phyloP scores from a whole-genome alignment of 2,888 invertebrate species.

The Trachelus tabidus region DNA sequence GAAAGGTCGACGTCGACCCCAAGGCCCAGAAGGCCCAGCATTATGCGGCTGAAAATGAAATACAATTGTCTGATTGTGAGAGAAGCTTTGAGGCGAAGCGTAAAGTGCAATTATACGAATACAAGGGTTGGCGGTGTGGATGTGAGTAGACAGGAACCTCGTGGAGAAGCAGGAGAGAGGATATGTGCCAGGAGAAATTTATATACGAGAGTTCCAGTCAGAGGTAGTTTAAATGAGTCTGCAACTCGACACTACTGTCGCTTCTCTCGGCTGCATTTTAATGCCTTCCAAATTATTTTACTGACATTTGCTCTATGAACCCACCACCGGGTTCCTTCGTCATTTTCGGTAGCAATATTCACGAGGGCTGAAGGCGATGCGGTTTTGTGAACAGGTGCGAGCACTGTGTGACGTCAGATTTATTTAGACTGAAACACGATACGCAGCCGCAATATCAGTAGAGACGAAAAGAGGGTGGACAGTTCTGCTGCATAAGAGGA shows the following conservation, averaged over 20 bases:
- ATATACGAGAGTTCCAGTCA: conserved; percentile 33
- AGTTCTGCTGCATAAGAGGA: background rate
- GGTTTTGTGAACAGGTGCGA: background rate
- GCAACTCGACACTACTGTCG: conserved; percentile 15
- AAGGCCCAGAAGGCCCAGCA: background rate
- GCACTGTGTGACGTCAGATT: background rate
- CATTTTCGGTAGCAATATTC: background rate
- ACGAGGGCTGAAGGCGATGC: background rate
- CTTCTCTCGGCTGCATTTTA: conserved; percentile 36
- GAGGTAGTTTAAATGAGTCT: conserved; percentile 32
- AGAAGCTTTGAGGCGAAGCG: background rate
- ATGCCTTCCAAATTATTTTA: conserved; percentile 45
- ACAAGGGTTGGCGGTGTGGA: background rate
- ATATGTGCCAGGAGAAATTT: conserved; percentile 21
- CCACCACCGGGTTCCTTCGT: background rate
- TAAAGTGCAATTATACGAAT: background rate
- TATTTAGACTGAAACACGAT: background rate
- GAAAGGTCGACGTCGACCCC: background rate
- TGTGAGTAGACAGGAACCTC: background rate
- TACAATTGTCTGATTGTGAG: background rate
- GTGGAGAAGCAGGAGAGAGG: background rate
- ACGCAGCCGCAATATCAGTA: background rate
- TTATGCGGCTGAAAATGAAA: background rate
- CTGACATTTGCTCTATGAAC: conserved; percentile 31
- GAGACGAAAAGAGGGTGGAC: background rate